Evolutionary conservation across 1,140 invertebrate genomes (phyloP), one percentile per base, ranked within the genome.

Genomic region (Caenorhabditis inopinata): DNA sequence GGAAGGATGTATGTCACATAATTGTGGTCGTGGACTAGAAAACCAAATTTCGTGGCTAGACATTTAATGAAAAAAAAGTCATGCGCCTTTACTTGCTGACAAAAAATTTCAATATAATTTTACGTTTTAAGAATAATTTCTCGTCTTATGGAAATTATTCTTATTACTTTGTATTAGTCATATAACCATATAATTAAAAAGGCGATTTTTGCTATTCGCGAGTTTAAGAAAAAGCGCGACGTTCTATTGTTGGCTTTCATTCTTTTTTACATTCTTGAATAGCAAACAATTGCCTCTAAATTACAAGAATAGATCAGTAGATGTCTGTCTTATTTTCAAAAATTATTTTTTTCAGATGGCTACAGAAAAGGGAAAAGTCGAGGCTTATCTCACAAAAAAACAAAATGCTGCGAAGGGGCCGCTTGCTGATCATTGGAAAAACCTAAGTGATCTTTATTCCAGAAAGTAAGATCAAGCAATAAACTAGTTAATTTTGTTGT

Each of bases 391-490:
- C 18, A 47, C 18, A 12, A 79, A 82, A 32, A 79, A 87, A 81
- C 86, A 82, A 49, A 58, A 74, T 88, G 68, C 82, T 83, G 48
- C 91, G 76, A 78, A 89, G 85, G 45, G 91, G 84, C 80, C 74
- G 14, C 58, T 87, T 84, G 79, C 87, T 14, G 87, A 87, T 75
- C 48, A 58, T 58, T 88, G 87, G 68, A 82, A 85, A 46, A 51
- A 75, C 23, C 81, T 87, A 6, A 83, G 85, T 48, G 62, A 84
- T 11, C 46, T 83, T 38, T 88, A 88, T 49, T 42, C 78, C 5
- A 87, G 86, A 78, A 88, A 88, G 86, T 86, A 35, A 16, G 81
- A 49, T 27, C 9, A 27, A 23, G 14, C 14, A 7, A 76, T 9
- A 21, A n/a, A 27, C 21, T 18, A 78, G n/a, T n/a, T n/a, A n/a